Evolutionary conservation across 2,113 vertebrate genomes (phyloP).

Genomic region (Myiopsitta monachus): DNA sequence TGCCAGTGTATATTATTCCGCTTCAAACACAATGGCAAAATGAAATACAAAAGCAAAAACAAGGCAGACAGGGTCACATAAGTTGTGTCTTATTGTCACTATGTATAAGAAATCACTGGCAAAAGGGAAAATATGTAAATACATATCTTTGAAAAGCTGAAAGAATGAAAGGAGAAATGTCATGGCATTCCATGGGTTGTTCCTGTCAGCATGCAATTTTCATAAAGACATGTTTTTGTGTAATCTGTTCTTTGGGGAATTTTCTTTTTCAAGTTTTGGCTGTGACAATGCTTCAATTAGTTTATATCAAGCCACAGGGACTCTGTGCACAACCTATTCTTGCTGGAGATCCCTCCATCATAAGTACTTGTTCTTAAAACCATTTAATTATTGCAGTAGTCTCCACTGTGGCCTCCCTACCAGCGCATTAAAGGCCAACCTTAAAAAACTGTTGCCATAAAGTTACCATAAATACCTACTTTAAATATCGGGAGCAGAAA

Average conservation of each 20-base stretch:
- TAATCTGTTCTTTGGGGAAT: neutral
- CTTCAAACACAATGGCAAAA: conserved; percentile 30
- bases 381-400: neutral
- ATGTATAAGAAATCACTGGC: neutral
- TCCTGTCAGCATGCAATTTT: neutral
- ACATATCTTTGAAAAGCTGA: neutral
- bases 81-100: conserved; percentile 1
- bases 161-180: neutral
- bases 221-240: neutral
- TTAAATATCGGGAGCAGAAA: neutral
- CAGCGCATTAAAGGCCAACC: neutral
- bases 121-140: conserved; percentile 19
- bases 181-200: neutral
- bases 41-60: conserved; percentile 10
- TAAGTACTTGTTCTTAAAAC: neutral
- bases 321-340: neutral
- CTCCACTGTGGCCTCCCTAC: neutral
- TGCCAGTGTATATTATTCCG: neutral
- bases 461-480: neutral
- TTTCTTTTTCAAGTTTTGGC: neutral
- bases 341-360: neutral
- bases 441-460: neutral
- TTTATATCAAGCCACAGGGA: neutral
- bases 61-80: neutral
- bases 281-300: neutral